Evolutionary conservation across 2,113 vertebrate genomes (phyloP).

Genomic region (Noctilio leporinus): DNA sequence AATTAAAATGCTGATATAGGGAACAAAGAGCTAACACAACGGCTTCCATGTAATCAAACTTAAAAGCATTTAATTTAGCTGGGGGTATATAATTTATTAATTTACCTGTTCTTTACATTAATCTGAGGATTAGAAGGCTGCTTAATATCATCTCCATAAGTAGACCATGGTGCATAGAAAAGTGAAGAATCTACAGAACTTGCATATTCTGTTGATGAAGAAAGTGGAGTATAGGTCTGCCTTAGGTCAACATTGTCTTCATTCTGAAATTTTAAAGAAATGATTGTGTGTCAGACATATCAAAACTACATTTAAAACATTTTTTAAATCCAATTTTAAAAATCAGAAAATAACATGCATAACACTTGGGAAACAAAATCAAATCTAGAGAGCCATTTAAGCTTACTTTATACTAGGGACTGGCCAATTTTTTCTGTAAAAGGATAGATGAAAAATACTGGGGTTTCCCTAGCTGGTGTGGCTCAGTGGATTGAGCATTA

Average conservation of each 20-base stretch:
- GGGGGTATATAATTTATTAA: conserved; percentile 37
- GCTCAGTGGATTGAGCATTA: no score
- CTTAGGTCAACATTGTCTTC: conserved; percentile 80
- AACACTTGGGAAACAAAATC: background rate
- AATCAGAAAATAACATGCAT: conserved; percentile 2
- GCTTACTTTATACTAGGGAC: background rate
- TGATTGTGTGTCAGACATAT: background rate
- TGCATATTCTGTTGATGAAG: conserved; percentile 75
- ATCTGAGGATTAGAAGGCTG: conserved; percentile 76
- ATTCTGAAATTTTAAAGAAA: conserved; percentile 75
- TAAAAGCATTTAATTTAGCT: conserved; percentile 13
- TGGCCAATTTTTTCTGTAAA: conserved; percentile 27
- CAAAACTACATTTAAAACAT: background rate
- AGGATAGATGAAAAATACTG: background rate
- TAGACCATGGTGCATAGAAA: conserved; percentile 77
- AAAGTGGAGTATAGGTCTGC: conserved; percentile 76
- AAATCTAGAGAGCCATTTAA: conserved; percentile 11
- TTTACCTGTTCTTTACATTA: conserved; percentile 79
- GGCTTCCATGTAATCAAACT: conserved; percentile 21
- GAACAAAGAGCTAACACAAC: background rate
- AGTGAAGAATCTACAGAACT: conserved; percentile 76
- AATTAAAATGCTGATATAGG: conserved; percentile 31
- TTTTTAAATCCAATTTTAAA: no score
- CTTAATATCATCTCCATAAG: conserved; percentile 78
- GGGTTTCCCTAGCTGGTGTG: no score